Evolutionary conservation across 2,113 vertebrate species (phyloP), one percentile per base, ranked within the genome.

Genomic region (Condylura cristata): DNA sequence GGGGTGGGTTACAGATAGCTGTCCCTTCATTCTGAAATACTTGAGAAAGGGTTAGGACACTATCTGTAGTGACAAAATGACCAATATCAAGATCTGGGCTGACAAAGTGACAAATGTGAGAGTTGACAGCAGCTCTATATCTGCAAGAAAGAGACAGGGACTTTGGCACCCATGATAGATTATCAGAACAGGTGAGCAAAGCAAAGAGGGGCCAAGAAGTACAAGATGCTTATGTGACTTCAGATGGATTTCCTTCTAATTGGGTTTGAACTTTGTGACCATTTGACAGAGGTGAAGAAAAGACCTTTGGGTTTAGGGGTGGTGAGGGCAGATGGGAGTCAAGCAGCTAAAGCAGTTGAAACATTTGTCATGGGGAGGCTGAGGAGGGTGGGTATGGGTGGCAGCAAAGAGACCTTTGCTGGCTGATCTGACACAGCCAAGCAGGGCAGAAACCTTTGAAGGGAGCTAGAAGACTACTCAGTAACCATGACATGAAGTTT

Each of bases 11-110:
- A 48, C 18, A 76, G 41, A 66, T 8, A 18, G 63, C 46, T 90
- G 24, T 86, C 92, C 83, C 83, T 79, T 90, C 24, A 75, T 44
- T 66, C 28, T 61, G 53, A 83, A 92, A 75, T 91, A 53, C 46
- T 79, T 65, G n/a, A 76, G 39, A 86, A 95, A 65, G 46, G 16
- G 10, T 85, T 86, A 3, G 24, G 37, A 37, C 37, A 70, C 37
- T 56, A 20, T 22, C 11, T 6, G 24, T 32, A 12, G 20, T 91
- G 89, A 75, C 51, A 94, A 53, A 87, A 32, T 71, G 81, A 91
- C 46, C 81, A 56, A 72, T 92, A 39, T 24, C 13, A 60, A 41
- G 70, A 22, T 22, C 8, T 6, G 24, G 32, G 22, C 26, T 89
- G 89, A 86, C 63, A 92, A 63, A 89, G 39, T 75, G 79, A 91